These are phyloP conservation scores for Mormyrus proboscirostris DNA, from an alignment of 2,797 vertebrate species.

Conservation along the genomic window DNA sequence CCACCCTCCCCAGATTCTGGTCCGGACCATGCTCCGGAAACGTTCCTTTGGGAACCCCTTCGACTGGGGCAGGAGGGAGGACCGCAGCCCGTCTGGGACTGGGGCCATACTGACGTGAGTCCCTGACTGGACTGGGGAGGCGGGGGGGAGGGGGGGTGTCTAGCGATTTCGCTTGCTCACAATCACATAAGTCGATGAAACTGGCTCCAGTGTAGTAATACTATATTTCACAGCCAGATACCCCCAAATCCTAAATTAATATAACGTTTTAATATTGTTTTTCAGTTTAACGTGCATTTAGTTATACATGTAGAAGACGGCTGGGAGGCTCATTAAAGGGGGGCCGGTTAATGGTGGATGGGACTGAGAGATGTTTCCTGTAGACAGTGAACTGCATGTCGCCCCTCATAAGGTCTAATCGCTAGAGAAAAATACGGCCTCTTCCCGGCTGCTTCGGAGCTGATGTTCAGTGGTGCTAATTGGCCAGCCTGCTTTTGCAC, in stretches of 20 bases:
- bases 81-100: conserved; percentile 63
- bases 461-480: not conserved
- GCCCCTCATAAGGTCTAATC: not conserved
- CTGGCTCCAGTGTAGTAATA: not conserved
- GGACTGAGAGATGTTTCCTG: not conserved
- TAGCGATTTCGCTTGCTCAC: not conserved
- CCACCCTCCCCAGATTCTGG: conserved; percentile 73
- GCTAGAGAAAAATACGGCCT: not conserved
- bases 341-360: not conserved
- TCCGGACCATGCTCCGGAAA: conserved; percentile 95
- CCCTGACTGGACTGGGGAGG: not conserved
- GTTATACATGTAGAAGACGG: not conserved
- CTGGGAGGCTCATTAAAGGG: not conserved
- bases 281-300: not conserved
- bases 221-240: not conserved
- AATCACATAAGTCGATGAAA: not conserved
- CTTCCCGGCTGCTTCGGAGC: not conserved
- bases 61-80: conserved; percentile 81
- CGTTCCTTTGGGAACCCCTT: conserved; percentile 96
- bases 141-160: not conserved
- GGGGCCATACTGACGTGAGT: conserved; percentile 77
- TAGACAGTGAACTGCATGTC: not conserved
- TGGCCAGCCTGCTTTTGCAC: not conserved
- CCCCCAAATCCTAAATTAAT: not conserved
- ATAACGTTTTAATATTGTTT: not conserved